Evolutionary conservation across 2,888 invertebrate species (phyloP), one percentile per base, ranked within the genome.

Genomic region (Polymixis flavicincta): DNA sequence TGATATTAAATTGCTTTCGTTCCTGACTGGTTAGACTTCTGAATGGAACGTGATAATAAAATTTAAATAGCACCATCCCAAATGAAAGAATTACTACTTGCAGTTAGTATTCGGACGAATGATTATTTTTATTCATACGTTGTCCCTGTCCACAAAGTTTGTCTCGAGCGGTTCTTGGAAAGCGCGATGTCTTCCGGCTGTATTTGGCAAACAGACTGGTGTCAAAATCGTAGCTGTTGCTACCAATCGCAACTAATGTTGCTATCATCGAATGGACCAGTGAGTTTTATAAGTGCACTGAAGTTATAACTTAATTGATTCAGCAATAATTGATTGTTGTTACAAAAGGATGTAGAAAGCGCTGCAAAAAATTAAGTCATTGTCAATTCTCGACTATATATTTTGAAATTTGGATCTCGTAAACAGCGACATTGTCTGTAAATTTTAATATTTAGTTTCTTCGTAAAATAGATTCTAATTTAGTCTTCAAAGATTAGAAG

Each of bases 401-500:
- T 71, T 75, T 67, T 22, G 6, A 71, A 70, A 67, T 48, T 66
- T 63, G 48, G n/a, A 72, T 76, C 65, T 25, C 50, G 42, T 54
- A 57, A 75, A 73, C 45, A 60, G 59, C 22, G 48, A 55, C 45
- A 71, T 50, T 71, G 60, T 80, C 54, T 37, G 64, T 65, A 68
- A 71, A 45, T 73, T 75, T 50, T 64, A 65, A 76, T 84, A 60
- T 78, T 84, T 67, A 67, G 54, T 71, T 19, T 60, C 65, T 50
- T 17, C 25, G 25, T 67, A 66, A 83, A 83, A 65, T 78, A 76
- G 37, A 68, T 68, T 76, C 76, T 84, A 77, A 86, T 84, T 84
- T 73, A 45, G 71, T 76, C 73, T 84, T 84, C 77, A 84, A 84
- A 84, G 76, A 84, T 80, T 84, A 84, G 52, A 84, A 84, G 66